Base-by-base conservation (phyloP, 2,888 invertebrate species). In the Dione juno region DNA sequence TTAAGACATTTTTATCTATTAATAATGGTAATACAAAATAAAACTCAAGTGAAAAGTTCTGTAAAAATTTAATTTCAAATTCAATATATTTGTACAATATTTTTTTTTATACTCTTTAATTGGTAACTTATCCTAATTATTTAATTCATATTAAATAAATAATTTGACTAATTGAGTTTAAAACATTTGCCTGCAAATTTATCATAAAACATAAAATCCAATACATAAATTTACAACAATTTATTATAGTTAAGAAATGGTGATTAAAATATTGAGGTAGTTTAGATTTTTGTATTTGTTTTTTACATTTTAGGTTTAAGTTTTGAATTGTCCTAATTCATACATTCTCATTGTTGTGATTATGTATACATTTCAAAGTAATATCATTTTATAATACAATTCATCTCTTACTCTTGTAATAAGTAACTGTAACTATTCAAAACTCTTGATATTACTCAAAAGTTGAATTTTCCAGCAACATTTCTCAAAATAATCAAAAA, bases 31-130 rank as follows among this genome's bases (percentile, higher is more conserved):
- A 16, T 37, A 19, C 16, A 1, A 19, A 58, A 69, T 57, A 50
- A 70, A 69, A 54, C 8, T n/a, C 35, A 21, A 50, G 21, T 50
- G 6, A 1, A 19, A 43, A 64, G 41, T 14, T 54, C 10, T 41
- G 65, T 65, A 66, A 58, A 69, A 66, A 71, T 50, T 58, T 67
- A 45, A 28, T 61, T 45, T 28, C 14, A 57, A 10, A 45, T 61
- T 28, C 28, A 45, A 45, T 61, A 61, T 61, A 13, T 61, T 35
- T 61, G 11, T 61, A 61, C 45, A 45, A 61, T 61, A 40, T 57
- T 35, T 61, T 11, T 43, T 37, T 45, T 61, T 35, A 43, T 45
- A 61, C 16, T 16, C n/a, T 43, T 43, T 45, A 68, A n/a, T 52
- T 54, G 66, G 53, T 66, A 54, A 54, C 45, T 61, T 52, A 61